Percentiles rank a stretch among this genome's conserved stretches.
Evolutionary conservation across 1,140 invertebrate species (phyloP).

Genomic region (Coenobita brevimanus): DNA sequence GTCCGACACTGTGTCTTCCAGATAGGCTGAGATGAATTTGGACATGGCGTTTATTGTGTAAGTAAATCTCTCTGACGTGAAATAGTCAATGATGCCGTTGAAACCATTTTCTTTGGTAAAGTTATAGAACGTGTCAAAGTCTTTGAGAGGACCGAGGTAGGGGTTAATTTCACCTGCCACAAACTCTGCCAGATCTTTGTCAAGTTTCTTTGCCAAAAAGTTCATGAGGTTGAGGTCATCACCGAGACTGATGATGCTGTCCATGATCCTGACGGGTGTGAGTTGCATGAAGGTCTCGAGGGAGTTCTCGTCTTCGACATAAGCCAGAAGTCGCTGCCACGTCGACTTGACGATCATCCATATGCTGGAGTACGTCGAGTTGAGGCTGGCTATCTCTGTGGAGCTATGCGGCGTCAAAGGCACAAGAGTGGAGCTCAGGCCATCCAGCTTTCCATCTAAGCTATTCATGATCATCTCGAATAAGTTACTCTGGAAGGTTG

Average conservation of each 20-base stretch:
- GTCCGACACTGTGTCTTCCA: constrained; percentile 49
- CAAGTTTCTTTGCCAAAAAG: constrained; percentile 47
- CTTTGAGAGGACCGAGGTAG: constrained; percentile 14
- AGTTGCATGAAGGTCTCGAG: constrained; percentile 31
- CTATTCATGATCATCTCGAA: no score
- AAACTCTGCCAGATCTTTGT: constrained; percentile 31
- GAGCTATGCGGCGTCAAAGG: not conserved
- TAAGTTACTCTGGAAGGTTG: no score
- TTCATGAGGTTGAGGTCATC: constrained; percentile 37
- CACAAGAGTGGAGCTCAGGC: not conserved
- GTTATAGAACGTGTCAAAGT: constrained; percentile 26
- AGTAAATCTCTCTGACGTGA: constrained; percentile 23
- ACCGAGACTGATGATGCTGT: constrained; percentile 34
- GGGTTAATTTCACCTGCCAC: constrained; percentile 25
- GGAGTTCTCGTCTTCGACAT: constrained; percentile 37
- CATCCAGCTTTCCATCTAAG: not conserved
- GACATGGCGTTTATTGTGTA: constrained; percentile 28
- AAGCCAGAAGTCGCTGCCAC: constrained; percentile 34
- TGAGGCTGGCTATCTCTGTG: no score
- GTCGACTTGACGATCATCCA: constrained; percentile 42
- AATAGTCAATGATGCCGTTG: constrained; percentile 29
- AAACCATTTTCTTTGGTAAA: constrained; percentile 16
- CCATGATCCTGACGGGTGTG: constrained; percentile 26
- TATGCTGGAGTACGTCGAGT: not conserved
- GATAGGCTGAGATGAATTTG: constrained; percentile 25